Conservation (phyloP, 2,888 invertebrate species). For the Encarsia formosa region DNA sequence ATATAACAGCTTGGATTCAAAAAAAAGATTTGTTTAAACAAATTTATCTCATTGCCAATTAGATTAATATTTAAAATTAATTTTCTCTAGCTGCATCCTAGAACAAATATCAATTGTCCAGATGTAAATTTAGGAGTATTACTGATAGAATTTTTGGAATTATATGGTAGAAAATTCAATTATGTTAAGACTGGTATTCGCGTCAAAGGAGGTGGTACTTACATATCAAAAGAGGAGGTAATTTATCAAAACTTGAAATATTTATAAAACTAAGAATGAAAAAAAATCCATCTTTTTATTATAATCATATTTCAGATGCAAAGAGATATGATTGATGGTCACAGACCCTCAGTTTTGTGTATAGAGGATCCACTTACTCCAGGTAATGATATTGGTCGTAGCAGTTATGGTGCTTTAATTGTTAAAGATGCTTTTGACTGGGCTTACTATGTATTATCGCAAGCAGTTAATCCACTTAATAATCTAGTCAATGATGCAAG, state of each 20-base stretch:
- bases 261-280: neutral
- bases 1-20: no score
- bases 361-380: constrained; percentile 97
- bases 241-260: constrained; percentile 4
- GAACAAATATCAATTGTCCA: constrained; percentile 64
- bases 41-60: no score
- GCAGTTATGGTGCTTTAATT: constrained; percentile 90
- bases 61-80: neutral
- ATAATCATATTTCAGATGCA: constrained; percentile 58
- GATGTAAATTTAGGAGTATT: constrained; percentile 85
- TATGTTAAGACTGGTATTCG: constrained; percentile 92
- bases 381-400: constrained; percentile 96
- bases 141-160: constrained; percentile 94
- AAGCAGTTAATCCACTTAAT: constrained; percentile 63
- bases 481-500: constrained; percentile 55
- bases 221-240: constrained; percentile 87
- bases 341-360: constrained; percentile 88
- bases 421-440: constrained; percentile 93
- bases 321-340: constrained; percentile 90
- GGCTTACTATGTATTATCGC: constrained; percentile 82
- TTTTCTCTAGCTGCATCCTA: constrained; percentile 73
- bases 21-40: no score
- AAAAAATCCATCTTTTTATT: constrained; percentile 5
- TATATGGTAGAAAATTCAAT: constrained; percentile 95
- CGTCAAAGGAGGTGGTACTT: constrained; percentile 88